Evolutionary conservation across 2,797 vertebrate genomes (phyloP), one percentile per base, ranked within the genome.

Genomic region (Coregonus ussuriensis): DNA sequence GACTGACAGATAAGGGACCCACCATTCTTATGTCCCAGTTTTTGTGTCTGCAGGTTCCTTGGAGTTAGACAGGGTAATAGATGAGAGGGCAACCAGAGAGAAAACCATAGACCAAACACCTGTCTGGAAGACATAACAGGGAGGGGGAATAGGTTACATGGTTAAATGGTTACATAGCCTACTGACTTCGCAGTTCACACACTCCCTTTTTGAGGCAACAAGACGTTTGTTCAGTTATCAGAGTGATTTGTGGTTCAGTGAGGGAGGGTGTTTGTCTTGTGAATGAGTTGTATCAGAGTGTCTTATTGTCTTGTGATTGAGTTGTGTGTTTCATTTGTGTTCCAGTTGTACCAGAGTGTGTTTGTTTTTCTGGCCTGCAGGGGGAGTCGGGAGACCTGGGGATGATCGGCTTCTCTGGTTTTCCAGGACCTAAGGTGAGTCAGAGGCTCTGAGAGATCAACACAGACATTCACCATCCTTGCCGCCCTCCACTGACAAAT

Each of bases 381-480:
- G 98, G 98, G 71, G 95, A 97, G 84, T 63, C 91, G 81, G 98
- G 98, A 88, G 91, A 95, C 86, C 89, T 83, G 87, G 98, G 98
- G 77, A 90, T 96, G 83, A 93, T 93, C 88, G 98, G 98, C 29
- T 96, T 99, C 82, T 95, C 95, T 76, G 98, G 98, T 83, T 98
- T 98, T 80, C 95, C 96, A 83, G 98, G 98, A 21, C 97, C 97
- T 77, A 96, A 93, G 94, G 98, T 99, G 92, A 76, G 95, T 93
- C 31, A 59, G 72, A 66, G 53, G 51, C 68, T 66, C 51, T 25
- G 13, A 6, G 18, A 21, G 59, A 18, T 59, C 16, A 33, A 37
- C 53, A 71, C 41, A 14, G 7, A 14, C 47, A 53, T 51, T 71
- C 31, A 37, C 15, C 66, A 37, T 16, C n/a, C 11, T 25, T 11